Evolutionary conservation across 92 coral and sea anemone species (phyloP).

Genomic region (Epizoanthus fatuus): DNA sequence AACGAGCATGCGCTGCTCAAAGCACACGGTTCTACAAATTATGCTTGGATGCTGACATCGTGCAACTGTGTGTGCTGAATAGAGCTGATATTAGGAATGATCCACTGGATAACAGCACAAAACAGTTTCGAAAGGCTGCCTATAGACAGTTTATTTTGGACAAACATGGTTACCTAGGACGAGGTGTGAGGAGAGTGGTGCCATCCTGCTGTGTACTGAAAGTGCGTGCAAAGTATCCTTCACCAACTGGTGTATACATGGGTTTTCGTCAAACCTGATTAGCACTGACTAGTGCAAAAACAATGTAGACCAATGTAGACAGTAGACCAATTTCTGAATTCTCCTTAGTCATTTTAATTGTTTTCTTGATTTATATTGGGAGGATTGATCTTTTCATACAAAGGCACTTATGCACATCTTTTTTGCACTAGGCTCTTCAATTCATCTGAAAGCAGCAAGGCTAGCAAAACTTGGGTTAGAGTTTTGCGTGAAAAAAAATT

Average conservation of each 20-base stretch:
- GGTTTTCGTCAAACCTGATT: slow-evolving; percentile 15
- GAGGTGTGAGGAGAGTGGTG: slow-evolving; percentile 32
- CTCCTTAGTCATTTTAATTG: too few species aligned
- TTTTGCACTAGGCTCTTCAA: too few species aligned
- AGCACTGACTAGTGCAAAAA: neutral
- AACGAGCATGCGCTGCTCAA: slow-evolving; percentile 17
- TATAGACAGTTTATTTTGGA: slow-evolving; percentile 38
- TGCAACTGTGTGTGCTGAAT: slow-evolving; percentile 26
- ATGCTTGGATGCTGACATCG: slow-evolving; percentile 33
- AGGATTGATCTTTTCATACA: too few species aligned
- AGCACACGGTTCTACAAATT: slow-evolving; percentile 12
- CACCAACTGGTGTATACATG: slow-evolving; percentile 50
- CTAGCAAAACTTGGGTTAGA: too few species aligned
- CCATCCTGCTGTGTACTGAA: slow-evolving; percentile 43
- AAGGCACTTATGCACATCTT: too few species aligned
- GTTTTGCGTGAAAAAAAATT: too few species aligned
- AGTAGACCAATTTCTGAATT: too few species aligned
- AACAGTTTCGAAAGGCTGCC: slow-evolving; percentile 43
- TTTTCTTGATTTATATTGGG: too few species aligned
- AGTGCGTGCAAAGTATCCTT: slow-evolving; percentile 34
- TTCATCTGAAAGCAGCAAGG: too few species aligned
- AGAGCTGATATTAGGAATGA: slow-evolving; percentile 41
- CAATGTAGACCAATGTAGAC: too few species aligned
- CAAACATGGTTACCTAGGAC: slow-evolving; percentile 50
- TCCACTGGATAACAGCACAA: slow-evolving; percentile 16